A percentile compares a stretch with the other conserved stretches of the same genome.
Conservation (phyloP, 2,888 invertebrate genomes). For the Alentia gelatinosa region DNA sequence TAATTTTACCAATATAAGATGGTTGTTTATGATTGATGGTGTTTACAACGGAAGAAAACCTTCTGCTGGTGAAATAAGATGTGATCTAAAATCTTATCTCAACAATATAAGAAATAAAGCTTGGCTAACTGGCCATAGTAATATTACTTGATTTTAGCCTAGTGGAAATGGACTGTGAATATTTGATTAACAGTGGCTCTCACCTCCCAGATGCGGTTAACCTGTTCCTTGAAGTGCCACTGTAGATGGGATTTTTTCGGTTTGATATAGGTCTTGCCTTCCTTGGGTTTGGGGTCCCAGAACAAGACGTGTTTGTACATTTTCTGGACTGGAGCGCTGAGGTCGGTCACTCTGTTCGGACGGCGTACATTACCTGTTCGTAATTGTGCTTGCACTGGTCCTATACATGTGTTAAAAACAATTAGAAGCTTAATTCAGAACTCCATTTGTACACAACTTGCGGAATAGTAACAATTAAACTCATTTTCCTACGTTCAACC, state of each 20-base stretch:
- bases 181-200: background rate
- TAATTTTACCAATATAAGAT: no score
- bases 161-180: background rate
- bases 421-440: background rate
- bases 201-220: constrained; percentile 73
- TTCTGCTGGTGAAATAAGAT: no score
- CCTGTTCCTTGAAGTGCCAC: constrained; percentile 71
- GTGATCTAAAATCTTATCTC: no score
- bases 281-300: constrained; percentile 69
- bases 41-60: no score
- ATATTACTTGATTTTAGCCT: background rate
- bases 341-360: constrained; percentile 65
- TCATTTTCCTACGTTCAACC: no score
- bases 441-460: no score
- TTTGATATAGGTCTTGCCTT: constrained; percentile 66
- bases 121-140: background rate
- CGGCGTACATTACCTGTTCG: constrained; percentile 66
- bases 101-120: no score
- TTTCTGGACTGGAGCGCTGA: constrained; percentile 70
- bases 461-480: no score
- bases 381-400: constrained; percentile 69
- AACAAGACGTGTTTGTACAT: constrained; percentile 73
- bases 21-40: no score
- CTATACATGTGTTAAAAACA: constrained; percentile 60
- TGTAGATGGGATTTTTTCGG: constrained; percentile 69